Conservation (phyloP, 2,113 vertebrate species). For the Riparia riparia region DNA sequence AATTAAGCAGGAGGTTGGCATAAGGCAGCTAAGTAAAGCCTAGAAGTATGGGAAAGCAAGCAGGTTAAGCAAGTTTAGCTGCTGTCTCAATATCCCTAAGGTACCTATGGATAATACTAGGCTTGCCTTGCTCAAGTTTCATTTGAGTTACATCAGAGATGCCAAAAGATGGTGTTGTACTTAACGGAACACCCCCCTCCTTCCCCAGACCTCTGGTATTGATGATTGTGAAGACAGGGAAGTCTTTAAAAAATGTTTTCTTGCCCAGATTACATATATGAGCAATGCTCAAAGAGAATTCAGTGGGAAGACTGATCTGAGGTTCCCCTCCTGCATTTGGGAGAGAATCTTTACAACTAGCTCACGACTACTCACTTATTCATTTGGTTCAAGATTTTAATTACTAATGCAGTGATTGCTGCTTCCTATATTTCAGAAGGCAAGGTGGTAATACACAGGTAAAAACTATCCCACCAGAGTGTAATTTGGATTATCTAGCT, state of each 20-base stretch:
- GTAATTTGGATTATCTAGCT: neutral
- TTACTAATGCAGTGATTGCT: neutral
- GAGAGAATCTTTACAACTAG: neutral
- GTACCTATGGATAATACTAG: constrained; percentile 53
- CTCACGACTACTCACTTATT: neutral
- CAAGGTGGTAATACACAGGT: neutral
- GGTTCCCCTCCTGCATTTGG: neutral
- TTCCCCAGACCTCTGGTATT: neutral
- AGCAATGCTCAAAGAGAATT: neutral
- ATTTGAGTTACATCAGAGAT: constrained; percentile 50
- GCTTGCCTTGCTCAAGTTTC: constrained; percentile 35
- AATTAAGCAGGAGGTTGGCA: constrained; percentile 47
- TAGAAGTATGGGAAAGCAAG: constrained; percentile 63
- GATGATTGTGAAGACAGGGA: neutral
- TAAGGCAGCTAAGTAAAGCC: constrained; percentile 23
- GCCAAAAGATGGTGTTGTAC: neutral
- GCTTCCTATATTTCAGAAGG: neutral
- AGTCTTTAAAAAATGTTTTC: neutral
- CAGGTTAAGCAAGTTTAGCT: constrained; percentile 62
- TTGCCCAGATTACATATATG: neutral
- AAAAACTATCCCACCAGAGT: neutral
- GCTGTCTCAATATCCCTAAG: constrained; percentile 45
- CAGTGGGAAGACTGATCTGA: neutral
- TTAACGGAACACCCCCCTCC: neutral
- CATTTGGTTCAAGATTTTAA: neutral